These are phyloP conservation scores for Ovis canadensis DNA, from an alignment of 2,113 vertebrate species.

Conservation along the genomic window DNA sequence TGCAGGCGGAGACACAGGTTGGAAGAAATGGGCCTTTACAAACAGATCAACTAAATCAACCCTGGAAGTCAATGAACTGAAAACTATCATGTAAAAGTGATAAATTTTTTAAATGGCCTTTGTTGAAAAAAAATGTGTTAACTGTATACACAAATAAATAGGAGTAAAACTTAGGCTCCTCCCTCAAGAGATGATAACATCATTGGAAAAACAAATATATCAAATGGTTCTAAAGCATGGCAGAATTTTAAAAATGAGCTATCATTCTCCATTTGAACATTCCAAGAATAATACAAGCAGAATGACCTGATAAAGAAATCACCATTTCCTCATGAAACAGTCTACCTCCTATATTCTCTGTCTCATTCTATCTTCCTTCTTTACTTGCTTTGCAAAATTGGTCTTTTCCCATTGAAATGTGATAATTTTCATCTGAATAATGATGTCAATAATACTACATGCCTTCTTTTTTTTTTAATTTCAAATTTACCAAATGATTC, in stretches of 20 bases:
- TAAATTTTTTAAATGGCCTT: not conserved
- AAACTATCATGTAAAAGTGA: not conserved
- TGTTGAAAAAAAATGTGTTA: not conserved
- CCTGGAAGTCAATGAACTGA: not conserved
- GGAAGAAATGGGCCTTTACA: not conserved
- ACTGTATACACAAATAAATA: not conserved
- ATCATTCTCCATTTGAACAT: not conserved
- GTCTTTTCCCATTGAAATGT: not conserved
- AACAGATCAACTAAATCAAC: not conserved
- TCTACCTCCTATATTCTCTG: not conserved
- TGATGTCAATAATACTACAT: not conserved
- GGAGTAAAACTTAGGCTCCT: not conserved
- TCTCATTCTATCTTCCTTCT: not conserved
- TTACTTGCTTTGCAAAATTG: not conserved
- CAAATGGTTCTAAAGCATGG: not conserved
- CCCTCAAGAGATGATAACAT: not conserved
- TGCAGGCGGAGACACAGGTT: not conserved
- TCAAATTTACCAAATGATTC: too few species aligned
- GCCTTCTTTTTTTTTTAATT: not conserved
- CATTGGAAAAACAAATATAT: not conserved
- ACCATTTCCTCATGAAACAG: accelerated
- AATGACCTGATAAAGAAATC: not conserved
- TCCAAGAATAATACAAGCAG: not conserved
- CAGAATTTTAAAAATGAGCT: not conserved
- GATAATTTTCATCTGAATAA: not conserved